Base-by-base conservation (phyloP, 2,888 invertebrate genomes). In the Monochamus alternatus region DNA sequence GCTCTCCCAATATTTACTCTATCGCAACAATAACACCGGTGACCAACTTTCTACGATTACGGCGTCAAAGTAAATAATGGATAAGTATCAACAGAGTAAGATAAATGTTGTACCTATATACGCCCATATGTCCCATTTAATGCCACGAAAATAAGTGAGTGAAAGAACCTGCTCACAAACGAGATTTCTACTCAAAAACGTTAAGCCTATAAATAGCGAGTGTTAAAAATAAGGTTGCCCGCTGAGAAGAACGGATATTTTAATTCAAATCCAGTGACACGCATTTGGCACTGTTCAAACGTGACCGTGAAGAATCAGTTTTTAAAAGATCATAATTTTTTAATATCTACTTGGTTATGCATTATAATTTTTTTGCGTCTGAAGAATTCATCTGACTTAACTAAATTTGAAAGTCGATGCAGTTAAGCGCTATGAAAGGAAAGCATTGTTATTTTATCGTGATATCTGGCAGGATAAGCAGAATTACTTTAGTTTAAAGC, bases 11-110 rank as follows among this genome's bases (percentile, higher is more conserved):
- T 68, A 68, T 58, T 68, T 59, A 59, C 38, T 68, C 38, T 59
- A 14, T 55, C 1, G 66, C 52, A 67, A 67, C 32, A 52, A 12
- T 9, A 44, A 44, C 44, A 44, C 9, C 52, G 12, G 12, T n/a
- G 55, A 58, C 38, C 68, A 58, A 43, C 68, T 68, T 68, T 68
- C 59, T 68, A 68, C n/a, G 43, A 30, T 59, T 68, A 59, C 58
- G n/a, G 12, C 22, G 51, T 58, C 43, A 67, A 47, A 38, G 68
- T 59, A 55, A 58, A 68, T 59, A 55, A 64, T 8, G 64, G 22
- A 64, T 47, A 22, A 64, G 31, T 30, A 44, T 44, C 63, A 64
- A 64, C 64, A 64, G 44, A 64, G 47, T 22, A 31, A 44, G 44
- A 47, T 64, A 47, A 22, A 44, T 38, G 14, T 64, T 31, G 44